phyloP scores from a whole-genome alignment of 2,797 vertebrate species.

The Vespertilio murinus region DNA sequence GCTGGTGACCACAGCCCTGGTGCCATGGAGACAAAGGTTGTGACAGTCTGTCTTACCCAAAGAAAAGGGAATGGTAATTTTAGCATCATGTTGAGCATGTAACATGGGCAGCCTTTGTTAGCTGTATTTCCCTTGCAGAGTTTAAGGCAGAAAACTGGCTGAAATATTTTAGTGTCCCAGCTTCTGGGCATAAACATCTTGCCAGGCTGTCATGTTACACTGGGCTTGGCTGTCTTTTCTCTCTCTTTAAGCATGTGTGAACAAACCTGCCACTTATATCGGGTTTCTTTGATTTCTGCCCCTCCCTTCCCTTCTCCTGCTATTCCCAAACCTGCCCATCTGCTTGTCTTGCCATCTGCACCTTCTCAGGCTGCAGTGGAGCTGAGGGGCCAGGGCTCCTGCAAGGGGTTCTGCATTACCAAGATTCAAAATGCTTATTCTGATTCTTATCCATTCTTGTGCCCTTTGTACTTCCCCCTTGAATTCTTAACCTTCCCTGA shows the following conservation, averaged over 20 bases:
- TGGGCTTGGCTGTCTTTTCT: conserved; percentile 72
- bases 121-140: conserved; percentile 64
- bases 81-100: background rate
- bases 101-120: conserved; percentile 67
- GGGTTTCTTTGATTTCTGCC: conserved; percentile 60
- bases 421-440: conserved; percentile 1
- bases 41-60: conserved; percentile 49
- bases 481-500: conserved; percentile 27
- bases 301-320: conserved; percentile 50
- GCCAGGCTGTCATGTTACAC: conserved; percentile 76
- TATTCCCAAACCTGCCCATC: conserved; percentile 73
- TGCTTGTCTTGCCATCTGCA: conserved; percentile 71
- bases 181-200: conserved; percentile 75
- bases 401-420: background rate
- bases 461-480: conserved; percentile 48
- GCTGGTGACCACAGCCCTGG: conserved; percentile 48
- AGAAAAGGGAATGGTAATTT: conserved; percentile 64
- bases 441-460: background rate
- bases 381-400: background rate
- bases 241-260: conserved; percentile 64
- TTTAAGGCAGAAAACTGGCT: conserved; percentile 68
- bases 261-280: conserved; percentile 73
- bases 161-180: conserved; percentile 76
- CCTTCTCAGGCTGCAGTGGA: conserved; percentile 18
- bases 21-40: conserved; percentile 50